Percentiles rank a stretch among this genome's conserved stretches.
phyloP scores from a whole-genome alignment of 2,113 vertebrate species.

The Vulpes ferrilata region DNA sequence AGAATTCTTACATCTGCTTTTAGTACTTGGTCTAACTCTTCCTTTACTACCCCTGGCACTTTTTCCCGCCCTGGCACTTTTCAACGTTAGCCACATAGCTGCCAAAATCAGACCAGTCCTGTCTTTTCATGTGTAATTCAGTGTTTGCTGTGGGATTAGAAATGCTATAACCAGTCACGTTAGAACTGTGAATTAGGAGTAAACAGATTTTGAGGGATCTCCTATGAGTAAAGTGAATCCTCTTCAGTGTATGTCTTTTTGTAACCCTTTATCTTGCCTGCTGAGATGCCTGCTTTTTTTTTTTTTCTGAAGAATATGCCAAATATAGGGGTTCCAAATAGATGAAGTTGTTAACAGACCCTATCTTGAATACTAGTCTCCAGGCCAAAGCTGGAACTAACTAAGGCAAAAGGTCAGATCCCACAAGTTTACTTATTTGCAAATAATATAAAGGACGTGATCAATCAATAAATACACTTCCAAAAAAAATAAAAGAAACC shows the following conservation, averaged over 20 bases:
- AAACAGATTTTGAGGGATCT: neutral
- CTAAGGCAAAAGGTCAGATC: slow-evolving; percentile 13
- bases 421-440: neutral
- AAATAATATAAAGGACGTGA: slow-evolving; percentile 27
- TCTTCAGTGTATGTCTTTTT: neutral
- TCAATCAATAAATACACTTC: neutral
- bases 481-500: neutral
- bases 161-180: neutral
- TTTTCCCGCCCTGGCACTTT: neutral
- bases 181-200: neutral
- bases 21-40: neutral
- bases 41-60: neutral
- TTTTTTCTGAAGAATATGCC: neutral
- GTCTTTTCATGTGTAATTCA: neutral
- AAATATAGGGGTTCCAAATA: neutral
- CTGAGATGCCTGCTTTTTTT: neutral
- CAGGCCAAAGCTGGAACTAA: neutral
- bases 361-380: neutral
- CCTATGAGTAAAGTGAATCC: neutral
- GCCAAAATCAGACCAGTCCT: neutral
- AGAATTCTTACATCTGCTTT: neutral
- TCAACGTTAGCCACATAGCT: neutral
- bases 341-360: neutral
- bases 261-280: neutral
- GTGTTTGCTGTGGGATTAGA: neutral